Conservation (phyloP, 2,888 invertebrate genomes). For the Chymomyza amoena region DNA sequence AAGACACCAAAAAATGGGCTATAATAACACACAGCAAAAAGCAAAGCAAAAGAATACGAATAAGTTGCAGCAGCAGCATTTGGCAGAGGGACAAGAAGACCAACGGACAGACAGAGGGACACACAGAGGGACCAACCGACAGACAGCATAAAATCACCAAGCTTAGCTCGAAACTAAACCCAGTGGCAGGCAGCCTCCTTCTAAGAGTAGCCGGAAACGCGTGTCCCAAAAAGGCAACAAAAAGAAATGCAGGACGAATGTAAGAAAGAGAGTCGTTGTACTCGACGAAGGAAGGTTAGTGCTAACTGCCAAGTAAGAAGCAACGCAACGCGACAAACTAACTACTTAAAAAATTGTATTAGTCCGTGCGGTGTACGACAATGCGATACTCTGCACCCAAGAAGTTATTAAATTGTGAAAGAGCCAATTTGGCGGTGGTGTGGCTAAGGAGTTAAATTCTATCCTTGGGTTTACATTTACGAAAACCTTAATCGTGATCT, state of each 20-base stretch:
- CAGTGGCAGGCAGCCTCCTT: conserved; percentile 13
- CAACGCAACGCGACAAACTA: conserved; percentile 17
- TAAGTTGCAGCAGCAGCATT: conserved; percentile 60
- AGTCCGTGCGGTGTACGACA: no score
- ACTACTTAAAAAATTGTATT: conserved; percentile 5
- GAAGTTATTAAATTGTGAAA: no score
- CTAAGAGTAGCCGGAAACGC: not conserved
- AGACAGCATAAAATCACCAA: conserved; percentile 41
- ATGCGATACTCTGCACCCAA: no score
- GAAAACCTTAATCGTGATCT: no score
- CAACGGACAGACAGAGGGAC: conserved; percentile 10
- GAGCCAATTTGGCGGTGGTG: no score
- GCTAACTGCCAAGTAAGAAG: not conserved
- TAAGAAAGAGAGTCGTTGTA: not conserved
- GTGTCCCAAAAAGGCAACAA: conserved; percentile 5
- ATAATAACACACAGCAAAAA: conserved; percentile 63
- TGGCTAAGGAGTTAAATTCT: no score
- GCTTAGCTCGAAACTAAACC: conserved; percentile 42
- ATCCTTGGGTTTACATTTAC: no score
- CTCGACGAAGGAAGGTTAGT: not conserved
- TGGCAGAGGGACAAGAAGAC: conserved; percentile 17
- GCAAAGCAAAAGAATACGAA: conserved; percentile 60
- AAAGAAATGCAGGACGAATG: conserved; percentile 3
- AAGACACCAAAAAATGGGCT: conserved; percentile 35
- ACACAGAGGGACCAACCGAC: not conserved